Conservation (phyloP, 2,113 vertebrate genomes). For the Serilophus lunatus region DNA sequence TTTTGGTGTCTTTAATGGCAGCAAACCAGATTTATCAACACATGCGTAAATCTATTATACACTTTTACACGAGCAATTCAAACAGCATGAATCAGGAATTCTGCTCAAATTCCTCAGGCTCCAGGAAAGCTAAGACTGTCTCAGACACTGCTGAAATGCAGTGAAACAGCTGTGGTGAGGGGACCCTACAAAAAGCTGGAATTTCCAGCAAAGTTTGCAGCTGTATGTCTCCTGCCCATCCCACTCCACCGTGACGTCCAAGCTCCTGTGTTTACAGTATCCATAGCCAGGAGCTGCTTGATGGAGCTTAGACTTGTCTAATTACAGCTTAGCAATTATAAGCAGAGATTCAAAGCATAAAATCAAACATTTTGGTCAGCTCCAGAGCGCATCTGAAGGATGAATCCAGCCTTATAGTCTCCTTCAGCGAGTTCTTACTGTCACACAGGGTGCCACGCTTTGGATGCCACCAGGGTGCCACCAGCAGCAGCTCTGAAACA, state of each 20-base stretch:
- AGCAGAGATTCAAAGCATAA: constrained; percentile 11
- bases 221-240: neutral
- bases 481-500: neutral
- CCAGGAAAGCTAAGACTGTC: neutral
- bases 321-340: constrained; percentile 12
- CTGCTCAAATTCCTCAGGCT: neutral
- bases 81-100: neutral
- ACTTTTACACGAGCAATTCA: neutral
- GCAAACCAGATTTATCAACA: neutral
- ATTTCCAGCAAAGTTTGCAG: neutral
- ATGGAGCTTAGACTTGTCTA: neutral
- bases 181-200: neutral
- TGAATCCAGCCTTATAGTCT: neutral
- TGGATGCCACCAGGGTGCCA: neutral
- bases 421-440: neutral
- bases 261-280: neutral
- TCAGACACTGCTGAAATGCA: neutral
- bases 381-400: neutral
- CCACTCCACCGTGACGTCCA: rapidly evolving
- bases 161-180: neutral
- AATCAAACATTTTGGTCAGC: neutral
- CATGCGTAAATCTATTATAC: neutral
- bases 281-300: constrained; percentile 4
- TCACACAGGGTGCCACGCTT: neutral
- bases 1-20: neutral